phyloP scores from a whole-genome alignment of 2,797 vertebrate species.

The Setipinna tenuifilis region DNA sequence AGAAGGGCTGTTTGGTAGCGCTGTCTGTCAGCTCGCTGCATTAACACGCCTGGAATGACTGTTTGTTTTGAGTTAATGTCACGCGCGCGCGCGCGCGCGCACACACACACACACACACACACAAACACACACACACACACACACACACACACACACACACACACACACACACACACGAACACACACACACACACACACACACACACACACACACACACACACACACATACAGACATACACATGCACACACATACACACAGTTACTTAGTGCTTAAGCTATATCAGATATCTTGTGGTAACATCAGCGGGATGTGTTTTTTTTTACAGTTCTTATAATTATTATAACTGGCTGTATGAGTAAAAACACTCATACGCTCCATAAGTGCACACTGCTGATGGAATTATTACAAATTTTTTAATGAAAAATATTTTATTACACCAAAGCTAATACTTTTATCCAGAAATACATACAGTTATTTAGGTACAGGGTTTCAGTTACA shows the following conservation, averaged over 20 bases:
- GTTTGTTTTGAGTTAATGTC: neutral
- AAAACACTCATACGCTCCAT: neutral
- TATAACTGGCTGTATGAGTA: neutral
- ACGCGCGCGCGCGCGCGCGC: too few relatives aligned
- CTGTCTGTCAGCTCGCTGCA: neutral
- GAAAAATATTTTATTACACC: too few relatives aligned
- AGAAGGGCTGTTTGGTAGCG: neutral
- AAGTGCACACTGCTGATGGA: neutral
- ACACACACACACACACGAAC: conserved; percentile 2
- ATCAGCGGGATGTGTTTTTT: neutral
- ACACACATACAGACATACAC: neutral
- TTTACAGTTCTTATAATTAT: neutral
- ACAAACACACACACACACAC: too few relatives aligned
- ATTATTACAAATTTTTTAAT: neutral
- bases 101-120: too few relatives aligned
- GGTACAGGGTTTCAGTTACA: too few relatives aligned
- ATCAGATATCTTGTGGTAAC: neutral
- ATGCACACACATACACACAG: neutral
- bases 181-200: conserved; percentile 6
- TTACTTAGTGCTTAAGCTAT: neutral
- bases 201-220: neutral
- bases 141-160: neutral
- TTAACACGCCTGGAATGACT: neutral
- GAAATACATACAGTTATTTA: too few relatives aligned
- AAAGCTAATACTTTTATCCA: too few relatives aligned